These are phyloP conservation scores for Microctenopoma steveboyesi DNA, from an alignment of 2,797 vertebrate genomes.

Conservation along the genomic window DNA sequence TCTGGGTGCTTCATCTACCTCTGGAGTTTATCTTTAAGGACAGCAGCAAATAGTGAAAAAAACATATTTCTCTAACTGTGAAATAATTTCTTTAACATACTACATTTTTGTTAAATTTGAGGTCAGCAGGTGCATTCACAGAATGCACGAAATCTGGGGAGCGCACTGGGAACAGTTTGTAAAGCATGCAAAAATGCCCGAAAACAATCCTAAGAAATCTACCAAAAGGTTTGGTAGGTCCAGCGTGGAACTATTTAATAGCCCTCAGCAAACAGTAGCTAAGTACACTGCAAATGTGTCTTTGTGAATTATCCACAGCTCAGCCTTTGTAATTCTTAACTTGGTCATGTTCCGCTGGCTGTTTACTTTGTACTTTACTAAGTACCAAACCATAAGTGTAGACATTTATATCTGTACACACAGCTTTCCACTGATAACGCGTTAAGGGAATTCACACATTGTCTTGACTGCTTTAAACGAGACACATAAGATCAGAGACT, in stretches of 20 bases:
- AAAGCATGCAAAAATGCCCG: too few species aligned
- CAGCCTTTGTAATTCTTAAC: conserved; percentile 43
- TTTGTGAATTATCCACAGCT: conserved; percentile 48
- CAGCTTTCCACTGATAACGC: conserved; percentile 46
- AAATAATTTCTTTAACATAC: too few species aligned
- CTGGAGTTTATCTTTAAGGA: too few species aligned
- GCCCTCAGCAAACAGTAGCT: conserved; percentile 15
- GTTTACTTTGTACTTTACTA: conserved; percentile 49
- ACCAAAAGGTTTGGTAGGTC: not conserved
- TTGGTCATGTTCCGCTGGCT: conserved; percentile 43
- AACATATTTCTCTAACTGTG: too few species aligned
- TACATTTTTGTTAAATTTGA: too few species aligned
- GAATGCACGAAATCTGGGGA: too few species aligned
- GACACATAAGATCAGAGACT: conserved; percentile 52
- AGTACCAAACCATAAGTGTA: conserved; percentile 33
- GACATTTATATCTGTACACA: conserved; percentile 23
- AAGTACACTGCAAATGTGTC: conserved; percentile 34
- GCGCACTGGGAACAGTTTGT: too few species aligned
- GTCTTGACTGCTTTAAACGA: conserved; percentile 43
- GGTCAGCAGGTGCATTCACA: too few species aligned
- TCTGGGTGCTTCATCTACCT: too few species aligned
- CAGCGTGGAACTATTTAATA: conserved; percentile 28
- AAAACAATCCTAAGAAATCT: too few species aligned
- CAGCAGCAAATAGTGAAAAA: too few species aligned
- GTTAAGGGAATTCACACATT: conserved; percentile 37